Evolutionary conservation across 2,888 invertebrate genomes (phyloP).

Genomic region (Rhabditoides inermis): DNA sequence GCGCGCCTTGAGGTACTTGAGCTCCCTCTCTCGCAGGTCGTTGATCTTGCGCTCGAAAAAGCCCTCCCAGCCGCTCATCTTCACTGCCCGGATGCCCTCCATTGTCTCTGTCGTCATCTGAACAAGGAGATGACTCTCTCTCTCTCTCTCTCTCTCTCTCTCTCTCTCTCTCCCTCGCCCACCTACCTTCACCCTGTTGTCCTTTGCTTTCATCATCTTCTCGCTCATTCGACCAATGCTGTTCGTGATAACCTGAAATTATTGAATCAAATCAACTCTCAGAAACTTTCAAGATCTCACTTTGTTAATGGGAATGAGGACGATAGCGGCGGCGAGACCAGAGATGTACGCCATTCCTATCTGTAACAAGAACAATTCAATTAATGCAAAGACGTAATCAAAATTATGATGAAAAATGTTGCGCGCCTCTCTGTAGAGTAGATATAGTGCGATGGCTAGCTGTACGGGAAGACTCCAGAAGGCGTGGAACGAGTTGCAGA

Average conservation of each 20-base stretch:
- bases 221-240: constrained; percentile 77
- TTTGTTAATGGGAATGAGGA: constrained; percentile 86
- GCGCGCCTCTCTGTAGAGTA: constrained; percentile 63
- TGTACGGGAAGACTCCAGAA: constrained; percentile 93
- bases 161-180: neutral
- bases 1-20: constrained; percentile 58
- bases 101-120: constrained; percentile 75
- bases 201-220: constrained; percentile 82
- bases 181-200: constrained; percentile 69
- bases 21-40: constrained; percentile 24
- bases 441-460: constrained; percentile 71
- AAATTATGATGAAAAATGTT: neutral
- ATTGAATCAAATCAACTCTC: too few species aligned
- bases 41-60: constrained; percentile 62
- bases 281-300: too few species aligned
- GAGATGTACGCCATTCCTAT: constrained; percentile 83
- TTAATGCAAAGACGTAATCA: neutral
- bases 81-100: constrained; percentile 77
- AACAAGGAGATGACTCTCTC: constrained; percentile 7
- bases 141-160: neutral
- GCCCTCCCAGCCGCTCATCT: constrained; percentile 86
- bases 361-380: constrained; percentile 57
- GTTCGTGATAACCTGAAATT: too few species aligned
- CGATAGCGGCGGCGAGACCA: constrained; percentile 74
- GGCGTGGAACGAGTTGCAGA: constrained; percentile 88